A percentile compares a stretch with the other conserved stretches of the same genome.
phyloP scores from a whole-genome alignment of 2,113 vertebrate genomes.

The Porphyrio hochstetteri region DNA sequence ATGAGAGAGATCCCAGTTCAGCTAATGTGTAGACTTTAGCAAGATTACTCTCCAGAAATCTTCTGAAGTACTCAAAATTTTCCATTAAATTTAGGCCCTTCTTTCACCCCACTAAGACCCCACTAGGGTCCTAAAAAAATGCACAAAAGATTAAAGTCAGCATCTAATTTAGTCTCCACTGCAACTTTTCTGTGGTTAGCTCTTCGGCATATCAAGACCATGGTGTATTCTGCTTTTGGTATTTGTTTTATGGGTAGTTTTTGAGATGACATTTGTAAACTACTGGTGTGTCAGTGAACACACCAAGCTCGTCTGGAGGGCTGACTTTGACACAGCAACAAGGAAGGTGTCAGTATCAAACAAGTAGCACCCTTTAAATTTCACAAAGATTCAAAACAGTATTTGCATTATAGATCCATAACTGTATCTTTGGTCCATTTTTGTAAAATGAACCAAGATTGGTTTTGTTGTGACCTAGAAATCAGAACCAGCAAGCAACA shows the following conservation, averaged over 20 bases:
- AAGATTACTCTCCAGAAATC: background rate
- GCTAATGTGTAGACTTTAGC: background rate
- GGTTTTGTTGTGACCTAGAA: background rate
- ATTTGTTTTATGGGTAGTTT: background rate
- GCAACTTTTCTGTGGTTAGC: background rate
- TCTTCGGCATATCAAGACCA: background rate
- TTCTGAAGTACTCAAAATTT: background rate
- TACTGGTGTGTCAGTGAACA: background rate
- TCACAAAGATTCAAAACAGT: background rate
- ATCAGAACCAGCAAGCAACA: background rate
- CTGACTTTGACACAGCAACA: background rate
- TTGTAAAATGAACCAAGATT: background rate
- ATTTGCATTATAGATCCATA: background rate
- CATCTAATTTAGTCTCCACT: background rate
- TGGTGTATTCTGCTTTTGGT: background rate
- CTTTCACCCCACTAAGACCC: background rate
- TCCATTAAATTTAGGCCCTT: background rate
- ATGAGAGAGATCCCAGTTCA: background rate
- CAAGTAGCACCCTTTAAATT: background rate
- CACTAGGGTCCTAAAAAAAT: background rate
- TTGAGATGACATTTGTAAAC: background rate
- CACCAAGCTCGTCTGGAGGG: background rate
- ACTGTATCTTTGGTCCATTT: background rate
- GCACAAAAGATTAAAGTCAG: background rate
- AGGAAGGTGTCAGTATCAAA: background rate